Base-by-base conservation (phyloP, 2,113 vertebrate species). In the Sinocyclocheilus anshuiensis region DNA sequence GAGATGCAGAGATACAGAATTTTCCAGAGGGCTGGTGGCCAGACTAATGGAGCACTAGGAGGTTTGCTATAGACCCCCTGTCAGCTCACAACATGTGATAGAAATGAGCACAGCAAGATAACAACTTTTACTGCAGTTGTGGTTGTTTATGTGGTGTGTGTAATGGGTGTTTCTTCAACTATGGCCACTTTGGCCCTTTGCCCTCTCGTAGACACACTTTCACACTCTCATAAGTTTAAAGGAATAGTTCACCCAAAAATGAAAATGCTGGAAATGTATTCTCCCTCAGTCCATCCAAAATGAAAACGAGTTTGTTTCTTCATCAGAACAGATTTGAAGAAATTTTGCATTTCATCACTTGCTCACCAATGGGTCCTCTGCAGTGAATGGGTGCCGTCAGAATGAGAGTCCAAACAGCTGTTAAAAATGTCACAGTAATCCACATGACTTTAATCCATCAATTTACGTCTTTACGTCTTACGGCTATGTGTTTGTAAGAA, bases 1-100 rank as follows among this genome's bases (percentile, higher is more conserved):
- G 77, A 80, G 84, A 86, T 65, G 77, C 33, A 87, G 76, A 72
- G 83, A 84, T 80, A 86, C 26, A 72, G 71, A 82, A 77, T 53
- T 15, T 89, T 86, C 69, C n/a, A 63, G 42, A 83, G 79, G 22
- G 55, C 33, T 77, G 55, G 63, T 75, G 77, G 3, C 50, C 15
- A 79, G 39, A 69, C 39, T 69, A 84, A 75, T 57, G 39, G 77
- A 53, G 53, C 84, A 61, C 63, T 59, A 29, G 48, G 55, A 72
- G 76, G 72, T 81, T 29, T 87, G 45, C 78, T 36, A 20, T 57
- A 57, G 79, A 69, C 26, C 63, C 48, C 18, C 4, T 55, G 71
- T 71, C 74, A 65, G 50, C 33, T 78, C 77, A 59, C 13, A 77
- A 42, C 22, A 78, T 29, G 22, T 18, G 45, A 72, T 71, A 63